A percentile compares a stretch with the other conserved stretches of the same genome.
These are phyloP conservation scores for Rhinichthys klamathensis DNA, from an alignment of 2,113 vertebrate genomes.

Conservation along the genomic window DNA sequence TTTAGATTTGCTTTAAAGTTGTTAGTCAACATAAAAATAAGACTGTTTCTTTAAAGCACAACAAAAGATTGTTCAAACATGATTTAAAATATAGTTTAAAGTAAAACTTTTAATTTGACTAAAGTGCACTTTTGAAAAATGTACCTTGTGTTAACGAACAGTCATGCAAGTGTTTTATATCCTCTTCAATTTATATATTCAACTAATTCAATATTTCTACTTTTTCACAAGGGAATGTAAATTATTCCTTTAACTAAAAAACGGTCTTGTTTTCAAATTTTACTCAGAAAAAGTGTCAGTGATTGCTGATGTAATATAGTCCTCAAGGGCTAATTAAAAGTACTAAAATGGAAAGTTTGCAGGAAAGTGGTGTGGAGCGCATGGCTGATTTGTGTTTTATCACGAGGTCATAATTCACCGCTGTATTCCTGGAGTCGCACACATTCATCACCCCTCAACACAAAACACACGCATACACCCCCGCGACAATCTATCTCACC, in stretches of 20 bases:
- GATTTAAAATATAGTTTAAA: too few species aligned
- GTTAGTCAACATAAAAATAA: neutral
- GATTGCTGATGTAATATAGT: neutral
- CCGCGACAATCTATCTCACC: conserved; percentile 83
- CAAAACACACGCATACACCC: conserved; percentile 86
- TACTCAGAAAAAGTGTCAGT: neutral
- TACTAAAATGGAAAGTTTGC: neutral
- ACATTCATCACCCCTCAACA: conserved; percentile 90
- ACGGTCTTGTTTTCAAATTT: neutral
- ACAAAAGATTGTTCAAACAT: too few species aligned
- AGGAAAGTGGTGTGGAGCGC: conserved; percentile 55
- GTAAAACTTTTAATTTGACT: neutral
- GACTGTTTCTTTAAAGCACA: too few species aligned
- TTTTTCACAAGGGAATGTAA: neutral
- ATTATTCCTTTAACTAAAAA: neutral
- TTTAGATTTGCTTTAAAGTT: neutral
- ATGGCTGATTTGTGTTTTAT: conserved; percentile 82
- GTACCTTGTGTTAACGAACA: neutral
- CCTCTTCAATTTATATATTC: too few species aligned
- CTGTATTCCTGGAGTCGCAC: conserved; percentile 82
- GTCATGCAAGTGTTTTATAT: neutral
- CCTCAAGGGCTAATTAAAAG: conserved; percentile 12
- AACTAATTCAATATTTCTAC: neutral
- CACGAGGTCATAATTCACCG: conserved; percentile 76
- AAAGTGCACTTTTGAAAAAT: neutral